Conservation (phyloP, 2,888 invertebrate genomes). For the Podabrus alpinus region DNA sequence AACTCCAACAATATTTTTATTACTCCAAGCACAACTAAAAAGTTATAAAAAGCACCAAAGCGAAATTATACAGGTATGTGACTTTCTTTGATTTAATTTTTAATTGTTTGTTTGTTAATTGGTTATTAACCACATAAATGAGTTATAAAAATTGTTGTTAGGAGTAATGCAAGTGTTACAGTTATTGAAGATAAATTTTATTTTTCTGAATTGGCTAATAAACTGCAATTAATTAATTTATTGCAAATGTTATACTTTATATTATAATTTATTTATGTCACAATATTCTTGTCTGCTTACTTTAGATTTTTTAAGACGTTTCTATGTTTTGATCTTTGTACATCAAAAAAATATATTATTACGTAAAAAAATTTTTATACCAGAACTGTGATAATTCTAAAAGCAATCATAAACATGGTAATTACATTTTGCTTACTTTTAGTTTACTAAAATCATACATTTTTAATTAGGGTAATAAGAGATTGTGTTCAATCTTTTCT, state of each 20-base stretch:
- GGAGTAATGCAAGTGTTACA: neutral
- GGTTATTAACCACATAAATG: neutral
- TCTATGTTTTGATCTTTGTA: neutral
- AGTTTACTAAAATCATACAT: neutral
- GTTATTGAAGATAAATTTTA: neutral
- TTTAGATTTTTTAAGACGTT: neutral
- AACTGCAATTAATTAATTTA: neutral
- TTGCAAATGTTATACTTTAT: neutral
- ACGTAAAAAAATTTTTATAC: neutral
- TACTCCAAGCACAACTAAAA: slow-evolving; percentile 46
- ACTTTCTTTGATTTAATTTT: neutral
- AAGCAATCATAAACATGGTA: no score
- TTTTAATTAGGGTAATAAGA: neutral
- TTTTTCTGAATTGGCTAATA: neutral
- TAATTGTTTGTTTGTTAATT: neutral
- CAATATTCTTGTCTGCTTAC: neutral
- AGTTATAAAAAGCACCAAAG: slow-evolving; percentile 48
- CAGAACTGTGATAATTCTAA: neutral
- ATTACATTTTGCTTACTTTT: neutral
- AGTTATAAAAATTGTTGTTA: neutral
- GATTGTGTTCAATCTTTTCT: neutral
- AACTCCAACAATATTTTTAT: slow-evolving; percentile 44
- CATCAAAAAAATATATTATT: neutral
- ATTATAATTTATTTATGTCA: neutral
- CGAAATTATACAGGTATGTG: slow-evolving; percentile 47